Conservation (phyloP, 2,888 invertebrate genomes). For the Brassicogethes aeneus region DNA sequence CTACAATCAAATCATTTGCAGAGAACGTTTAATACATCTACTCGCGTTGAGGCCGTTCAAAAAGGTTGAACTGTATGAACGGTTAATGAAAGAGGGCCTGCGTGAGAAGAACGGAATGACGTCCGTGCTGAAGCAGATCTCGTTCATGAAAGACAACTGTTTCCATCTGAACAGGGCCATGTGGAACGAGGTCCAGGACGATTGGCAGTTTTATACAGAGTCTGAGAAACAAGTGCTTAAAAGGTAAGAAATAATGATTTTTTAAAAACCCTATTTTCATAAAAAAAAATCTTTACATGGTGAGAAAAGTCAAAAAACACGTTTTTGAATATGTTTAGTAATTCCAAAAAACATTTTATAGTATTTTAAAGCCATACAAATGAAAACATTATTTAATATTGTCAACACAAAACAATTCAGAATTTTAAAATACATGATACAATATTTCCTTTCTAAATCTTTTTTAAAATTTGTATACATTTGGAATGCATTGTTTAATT, state of each 20-base stretch:
- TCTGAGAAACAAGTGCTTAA: conserved; percentile 82
- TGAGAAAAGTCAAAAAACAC: no score
- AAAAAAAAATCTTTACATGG: no score
- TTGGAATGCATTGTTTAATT: no score
- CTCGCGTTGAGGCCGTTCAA: conserved; percentile 89
- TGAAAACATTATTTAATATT: no score
- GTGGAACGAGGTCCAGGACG: conserved; percentile 89
- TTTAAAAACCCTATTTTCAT: no score
- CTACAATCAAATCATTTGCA: conserved; percentile 42
- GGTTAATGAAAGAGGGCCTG: conserved; percentile 79
- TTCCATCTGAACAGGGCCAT: conserved; percentile 78
- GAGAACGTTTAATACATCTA: conserved; percentile 90
- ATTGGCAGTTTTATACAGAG: conserved; percentile 91
- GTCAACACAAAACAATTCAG: no score
- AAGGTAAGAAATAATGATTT: conserved; percentile 47
- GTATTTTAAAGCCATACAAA: no score
- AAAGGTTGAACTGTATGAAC: conserved; percentile 80
- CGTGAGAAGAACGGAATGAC: conserved; percentile 70
- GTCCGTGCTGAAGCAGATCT: conserved; percentile 71
- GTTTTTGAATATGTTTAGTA: no score
- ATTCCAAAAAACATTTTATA: no score
- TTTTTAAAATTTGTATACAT: neutral
- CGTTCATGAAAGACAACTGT: conserved; percentile 77
- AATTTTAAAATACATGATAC: no score
- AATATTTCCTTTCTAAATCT: no score